These are phyloP conservation scores for Proisotoma minuta DNA, from an alignment of 2,888 invertebrate species.

Conservation along the genomic window DNA sequence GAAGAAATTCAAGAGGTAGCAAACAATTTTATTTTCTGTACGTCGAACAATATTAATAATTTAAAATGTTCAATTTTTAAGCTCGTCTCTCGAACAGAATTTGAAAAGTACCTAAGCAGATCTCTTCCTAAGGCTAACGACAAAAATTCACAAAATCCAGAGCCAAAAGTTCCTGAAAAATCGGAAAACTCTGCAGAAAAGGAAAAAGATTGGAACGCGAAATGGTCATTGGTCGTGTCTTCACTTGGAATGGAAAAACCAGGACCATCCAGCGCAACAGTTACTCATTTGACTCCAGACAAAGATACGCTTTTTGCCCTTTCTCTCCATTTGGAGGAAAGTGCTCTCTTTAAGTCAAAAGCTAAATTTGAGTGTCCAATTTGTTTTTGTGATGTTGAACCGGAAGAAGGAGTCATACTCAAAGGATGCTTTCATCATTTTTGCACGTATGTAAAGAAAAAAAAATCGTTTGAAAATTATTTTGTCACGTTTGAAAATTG, in stretches of 20 bases:
- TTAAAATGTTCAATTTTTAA: too few relatives aligned
- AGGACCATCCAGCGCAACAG: neutral
- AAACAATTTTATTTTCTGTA: too few relatives aligned
- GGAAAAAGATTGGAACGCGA: neutral
- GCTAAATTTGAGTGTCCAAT: neutral
- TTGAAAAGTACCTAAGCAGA: too few relatives aligned
- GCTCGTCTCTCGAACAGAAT: too few relatives aligned
- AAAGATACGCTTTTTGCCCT: neutral
- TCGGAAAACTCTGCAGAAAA: too few relatives aligned
- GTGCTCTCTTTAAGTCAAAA: neutral
- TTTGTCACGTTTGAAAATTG: neutral
- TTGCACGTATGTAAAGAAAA: constrained; percentile 1
- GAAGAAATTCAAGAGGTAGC: too few relatives aligned
- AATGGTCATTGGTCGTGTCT: neutral
- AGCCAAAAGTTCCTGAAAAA: too few relatives aligned
- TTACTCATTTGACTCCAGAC: neutral
- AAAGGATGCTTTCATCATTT: neutral
- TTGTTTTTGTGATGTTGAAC: neutral
- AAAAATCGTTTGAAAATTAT: too few relatives aligned
- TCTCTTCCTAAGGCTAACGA: too few relatives aligned
- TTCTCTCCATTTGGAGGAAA: neutral
- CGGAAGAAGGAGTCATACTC: neutral
- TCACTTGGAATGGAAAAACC: neutral
- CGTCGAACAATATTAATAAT: too few relatives aligned
- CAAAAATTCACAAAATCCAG: too few relatives aligned